phyloP scores from a whole-genome alignment of 2,888 invertebrate species.

The Ecliptopera silaceata region DNA sequence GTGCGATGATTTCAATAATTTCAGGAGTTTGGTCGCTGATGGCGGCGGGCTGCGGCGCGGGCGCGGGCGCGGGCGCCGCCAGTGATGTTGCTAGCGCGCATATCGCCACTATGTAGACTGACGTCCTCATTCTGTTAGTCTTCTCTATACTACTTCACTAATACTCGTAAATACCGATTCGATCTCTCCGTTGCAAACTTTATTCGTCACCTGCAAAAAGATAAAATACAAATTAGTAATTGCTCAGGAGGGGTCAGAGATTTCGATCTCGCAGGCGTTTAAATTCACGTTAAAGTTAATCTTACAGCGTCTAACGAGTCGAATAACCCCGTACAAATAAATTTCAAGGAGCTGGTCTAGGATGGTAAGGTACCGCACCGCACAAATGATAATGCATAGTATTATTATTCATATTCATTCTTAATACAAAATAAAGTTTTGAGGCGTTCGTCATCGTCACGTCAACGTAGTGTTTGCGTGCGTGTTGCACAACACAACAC shows the following conservation, averaged over 20 bases:
- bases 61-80: slow-evolving; percentile 44
- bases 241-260: background rate
- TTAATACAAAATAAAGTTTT: too few species aligned
- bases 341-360: background rate
- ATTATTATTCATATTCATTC: too few species aligned
- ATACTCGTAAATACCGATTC: slow-evolving; percentile 10
- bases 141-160: slow-evolving; percentile 13
- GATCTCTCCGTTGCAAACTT: slow-evolving; percentile 45
- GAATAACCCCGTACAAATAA: background rate
- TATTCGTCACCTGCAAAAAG: slow-evolving; percentile 43
- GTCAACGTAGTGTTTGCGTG: too few species aligned
- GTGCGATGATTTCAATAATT: slow-evolving; percentile 80
- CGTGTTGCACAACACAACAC: background rate
- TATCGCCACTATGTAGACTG: slow-evolving; percentile 39
- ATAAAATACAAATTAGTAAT: slow-evolving; percentile 4
- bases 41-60: slow-evolving; percentile 50
- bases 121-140: slow-evolving; percentile 52
- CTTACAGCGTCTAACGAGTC: background rate
- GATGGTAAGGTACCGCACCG: slow-evolving; percentile 23
- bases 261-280: background rate
- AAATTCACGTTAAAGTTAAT: background rate
- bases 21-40: slow-evolving; percentile 67
- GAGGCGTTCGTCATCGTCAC: too few species aligned
- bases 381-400: background rate
- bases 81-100: slow-evolving; percentile 44